Evolutionary conservation across 1,140 invertebrate species (phyloP).

Genomic region (Drosophila repleta): DNA sequence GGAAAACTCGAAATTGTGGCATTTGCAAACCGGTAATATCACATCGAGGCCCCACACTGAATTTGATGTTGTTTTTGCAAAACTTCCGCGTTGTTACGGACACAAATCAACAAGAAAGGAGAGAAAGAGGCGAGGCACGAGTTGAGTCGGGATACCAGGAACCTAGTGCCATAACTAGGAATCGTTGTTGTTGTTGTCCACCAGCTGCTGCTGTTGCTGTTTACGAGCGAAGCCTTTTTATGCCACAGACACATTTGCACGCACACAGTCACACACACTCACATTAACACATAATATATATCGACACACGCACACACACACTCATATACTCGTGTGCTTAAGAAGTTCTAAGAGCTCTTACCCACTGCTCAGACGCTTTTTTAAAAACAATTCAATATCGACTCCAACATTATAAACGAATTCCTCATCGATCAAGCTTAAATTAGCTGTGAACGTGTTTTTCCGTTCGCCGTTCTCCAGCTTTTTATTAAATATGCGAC

Average conservation of each 20-base stretch:
- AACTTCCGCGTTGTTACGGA: slow-evolving; percentile 62
- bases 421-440: slow-evolving; percentile 78
- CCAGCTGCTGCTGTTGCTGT: slow-evolving; percentile 58
- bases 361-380: slow-evolving; percentile 70
- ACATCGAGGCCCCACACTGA: slow-evolving; percentile 56
- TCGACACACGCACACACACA: slow-evolving; percentile 22
- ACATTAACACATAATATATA: no score
- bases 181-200: slow-evolving; percentile 26
- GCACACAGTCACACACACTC: slow-evolving; percentile 30
- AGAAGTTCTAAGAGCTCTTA: slow-evolving; percentile 71
- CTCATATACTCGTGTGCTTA: slow-evolving; percentile 59
- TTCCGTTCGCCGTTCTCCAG: slow-evolving; percentile 67
- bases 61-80: slow-evolving; percentile 48
- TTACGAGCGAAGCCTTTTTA: slow-evolving; percentile 21
- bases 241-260: slow-evolving; percentile 22
- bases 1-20: slow-evolving; percentile 68
- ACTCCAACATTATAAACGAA: slow-evolving; percentile 80
- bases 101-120: slow-evolving; percentile 13
- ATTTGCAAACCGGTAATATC: slow-evolving; percentile 76
- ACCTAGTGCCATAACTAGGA: slow-evolving; percentile 35
- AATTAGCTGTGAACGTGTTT: slow-evolving; percentile 56
- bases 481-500: slow-evolving; percentile 73
- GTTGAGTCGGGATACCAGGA: slow-evolving; percentile 28
- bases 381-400: slow-evolving; percentile 78
- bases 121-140: no score